Conservation (phyloP, 2,888 invertebrate genomes). For the Lordiphosa fenestrarum region DNA sequence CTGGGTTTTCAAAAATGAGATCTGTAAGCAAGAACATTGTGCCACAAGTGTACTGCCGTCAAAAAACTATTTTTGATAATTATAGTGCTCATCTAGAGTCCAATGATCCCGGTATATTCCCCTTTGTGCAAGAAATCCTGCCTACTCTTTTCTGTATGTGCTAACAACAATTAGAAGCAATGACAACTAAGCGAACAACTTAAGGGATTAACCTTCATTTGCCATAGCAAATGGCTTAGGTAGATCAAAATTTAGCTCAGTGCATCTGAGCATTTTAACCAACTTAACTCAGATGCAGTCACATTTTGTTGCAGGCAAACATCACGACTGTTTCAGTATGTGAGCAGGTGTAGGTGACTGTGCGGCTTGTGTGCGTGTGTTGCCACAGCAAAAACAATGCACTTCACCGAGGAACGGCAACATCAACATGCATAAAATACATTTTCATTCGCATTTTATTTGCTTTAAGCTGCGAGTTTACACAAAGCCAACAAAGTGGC, state of each 20-base stretch:
- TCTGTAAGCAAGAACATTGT: no score
- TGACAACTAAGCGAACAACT: no score
- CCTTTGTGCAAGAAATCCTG: no score
- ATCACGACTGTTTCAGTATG: constrained; percentile 42
- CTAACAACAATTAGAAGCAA: no score
- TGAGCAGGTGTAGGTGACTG: constrained; percentile 25
- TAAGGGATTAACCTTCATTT: no score
- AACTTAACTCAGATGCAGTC: constrained; percentile 28
- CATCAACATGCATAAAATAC: constrained; percentile 66
- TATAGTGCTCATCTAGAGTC: no score
- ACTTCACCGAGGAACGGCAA: constrained; percentile 38
- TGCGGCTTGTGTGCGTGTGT: constrained; percentile 46
- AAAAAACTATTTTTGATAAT: no score
- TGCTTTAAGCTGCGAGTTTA: constrained; percentile 70
- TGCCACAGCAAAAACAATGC: constrained; percentile 66
- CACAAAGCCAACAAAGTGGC: constrained; percentile 70
- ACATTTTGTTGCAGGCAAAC: constrained; percentile 47
- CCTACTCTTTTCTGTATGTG: no score
- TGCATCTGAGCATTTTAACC: constrained; percentile 17
- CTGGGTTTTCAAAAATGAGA: no score
- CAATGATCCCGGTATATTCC: no score
- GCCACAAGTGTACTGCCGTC: no score
- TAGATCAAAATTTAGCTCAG: background rate
- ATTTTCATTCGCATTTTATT: constrained; percentile 72
- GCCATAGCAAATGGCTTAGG: no score